These are phyloP conservation scores for Pagrus major DNA, from an alignment of 2,113 vertebrate genomes.

Conservation along the genomic window DNA sequence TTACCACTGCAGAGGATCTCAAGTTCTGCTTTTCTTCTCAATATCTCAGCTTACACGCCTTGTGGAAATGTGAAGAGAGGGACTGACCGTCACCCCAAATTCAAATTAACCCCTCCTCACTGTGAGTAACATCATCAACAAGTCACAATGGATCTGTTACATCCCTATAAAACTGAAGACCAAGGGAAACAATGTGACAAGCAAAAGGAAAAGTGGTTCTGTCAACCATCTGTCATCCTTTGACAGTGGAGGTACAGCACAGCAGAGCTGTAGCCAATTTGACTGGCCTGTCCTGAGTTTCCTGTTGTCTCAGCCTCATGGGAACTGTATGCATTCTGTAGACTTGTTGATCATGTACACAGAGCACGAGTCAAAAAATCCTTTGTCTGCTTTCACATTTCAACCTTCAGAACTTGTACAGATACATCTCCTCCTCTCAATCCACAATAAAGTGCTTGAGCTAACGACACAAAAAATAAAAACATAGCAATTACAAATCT, in stretches of 20 bases:
- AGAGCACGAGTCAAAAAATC: slow-evolving; percentile 22
- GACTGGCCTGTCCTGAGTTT: background rate
- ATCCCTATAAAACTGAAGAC: background rate
- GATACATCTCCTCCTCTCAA: slow-evolving; percentile 24
- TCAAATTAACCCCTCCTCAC: background rate
- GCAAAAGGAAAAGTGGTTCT: background rate
- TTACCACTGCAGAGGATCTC: background rate
- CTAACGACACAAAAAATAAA: slow-evolving; percentile 57
- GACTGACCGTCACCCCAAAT: background rate
- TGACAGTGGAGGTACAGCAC: background rate
- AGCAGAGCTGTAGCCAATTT: background rate
- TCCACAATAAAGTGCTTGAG: slow-evolving; percentile 84
- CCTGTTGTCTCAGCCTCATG: slow-evolving; percentile 5
- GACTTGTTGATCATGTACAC: slow-evolving; percentile 17
- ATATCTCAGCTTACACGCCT: background rate
- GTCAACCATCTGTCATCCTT: background rate
- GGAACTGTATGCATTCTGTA: slow-evolving; percentile 12
- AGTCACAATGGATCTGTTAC: background rate
- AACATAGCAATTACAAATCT: slow-evolving; percentile 42
- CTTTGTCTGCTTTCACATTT: slow-evolving; percentile 39
- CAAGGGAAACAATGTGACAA: background rate
- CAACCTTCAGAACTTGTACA: slow-evolving; percentile 6
- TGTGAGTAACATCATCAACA: background rate
- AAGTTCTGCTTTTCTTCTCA: background rate
- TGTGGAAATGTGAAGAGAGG: slow-evolving; percentile 8